Percentiles rank a stretch among this genome's conserved stretches.
phyloP scores from a whole-genome alignment of 2,797 vertebrate species.

The Lates japonicus region DNA sequence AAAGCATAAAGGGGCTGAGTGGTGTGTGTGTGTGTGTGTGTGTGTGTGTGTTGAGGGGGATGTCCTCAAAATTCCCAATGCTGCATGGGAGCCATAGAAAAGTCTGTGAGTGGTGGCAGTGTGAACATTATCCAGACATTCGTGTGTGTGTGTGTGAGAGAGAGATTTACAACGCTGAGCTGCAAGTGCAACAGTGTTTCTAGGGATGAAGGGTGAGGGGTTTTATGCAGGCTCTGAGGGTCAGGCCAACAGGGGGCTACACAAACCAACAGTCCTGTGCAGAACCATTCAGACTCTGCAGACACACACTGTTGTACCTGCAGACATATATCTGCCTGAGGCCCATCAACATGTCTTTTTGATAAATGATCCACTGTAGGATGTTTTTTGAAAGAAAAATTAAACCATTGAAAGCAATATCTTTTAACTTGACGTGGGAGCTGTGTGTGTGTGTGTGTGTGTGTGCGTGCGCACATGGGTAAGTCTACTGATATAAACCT shows the following conservation, averaged over 20 bases:
- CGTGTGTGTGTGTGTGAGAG: slow-evolving; percentile 30
- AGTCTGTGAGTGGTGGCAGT: slow-evolving; percentile 65
- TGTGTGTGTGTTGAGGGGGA: slow-evolving; percentile 4
- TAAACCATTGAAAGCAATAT: slow-evolving; percentile 27
- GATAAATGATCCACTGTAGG: slow-evolving; percentile 38
- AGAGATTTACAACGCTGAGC: slow-evolving; percentile 73
- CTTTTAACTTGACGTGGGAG: neutral
- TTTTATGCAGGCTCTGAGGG: slow-evolving; percentile 53
- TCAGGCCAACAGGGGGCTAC: slow-evolving; percentile 54
- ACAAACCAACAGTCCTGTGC: slow-evolving; percentile 35
- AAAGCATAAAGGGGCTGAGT: slow-evolving; percentile 59
- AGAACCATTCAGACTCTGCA: slow-evolving; percentile 11
- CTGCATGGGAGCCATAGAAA: slow-evolving; percentile 28
- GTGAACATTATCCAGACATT: slow-evolving; percentile 79
- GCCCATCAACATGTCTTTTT: slow-evolving; percentile 53
- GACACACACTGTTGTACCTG: slow-evolving; percentile 10
- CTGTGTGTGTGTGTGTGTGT: neutral
- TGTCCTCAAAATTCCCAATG: slow-evolving; percentile 54
- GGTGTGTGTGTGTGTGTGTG: slow-evolving; percentile 28
- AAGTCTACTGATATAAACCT: neutral
- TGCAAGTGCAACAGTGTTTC: slow-evolving; percentile 65
- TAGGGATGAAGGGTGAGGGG: slow-evolving; percentile 45
- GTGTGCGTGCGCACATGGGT: neutral
- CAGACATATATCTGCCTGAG: slow-evolving; percentile 22
- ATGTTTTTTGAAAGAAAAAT: slow-evolving; percentile 1